These are phyloP conservation scores for Blera fallax DNA, from an alignment of 2,888 invertebrate genomes.

Conservation along the genomic window DNA sequence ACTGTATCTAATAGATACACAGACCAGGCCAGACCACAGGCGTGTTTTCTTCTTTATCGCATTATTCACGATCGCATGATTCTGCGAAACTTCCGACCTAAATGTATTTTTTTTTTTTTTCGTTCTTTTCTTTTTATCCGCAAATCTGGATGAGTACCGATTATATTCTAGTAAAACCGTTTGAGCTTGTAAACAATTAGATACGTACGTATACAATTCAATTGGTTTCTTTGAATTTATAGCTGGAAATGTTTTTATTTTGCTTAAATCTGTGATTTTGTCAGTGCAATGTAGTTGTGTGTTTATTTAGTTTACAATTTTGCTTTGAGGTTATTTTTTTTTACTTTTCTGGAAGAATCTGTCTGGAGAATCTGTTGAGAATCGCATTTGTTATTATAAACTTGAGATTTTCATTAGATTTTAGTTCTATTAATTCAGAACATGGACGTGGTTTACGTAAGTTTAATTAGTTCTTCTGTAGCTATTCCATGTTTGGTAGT, in stretches of 20 bases:
- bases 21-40: constrained; percentile 8
- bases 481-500: neutral
- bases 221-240: constrained; percentile 22
- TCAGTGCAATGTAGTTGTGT: neutral
- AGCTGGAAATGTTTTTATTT: constrained; percentile 17
- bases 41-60: constrained; percentile 15
- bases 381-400: neutral
- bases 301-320: constrained; percentile 41
- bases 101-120: constrained; percentile 25
- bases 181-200: constrained; percentile 17
- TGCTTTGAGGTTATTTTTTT: neutral
- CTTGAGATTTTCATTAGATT: neutral
- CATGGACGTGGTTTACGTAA: neutral
- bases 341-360: too few relatives aligned
- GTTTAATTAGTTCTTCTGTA: neutral
- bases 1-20: constrained; percentile 23
- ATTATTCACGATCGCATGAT: constrained; percentile 36
- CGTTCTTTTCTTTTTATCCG: constrained; percentile 49
- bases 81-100: constrained; percentile 22
- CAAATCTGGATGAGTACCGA: constrained; percentile 42
- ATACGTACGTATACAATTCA: constrained; percentile 46
- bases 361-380: neutral
- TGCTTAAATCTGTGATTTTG: neutral
- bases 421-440: neutral
- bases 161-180: constrained; percentile 23